A percentile compares a stretch with the other conserved stretches of the same genome.
Evolutionary conservation across 2,888 invertebrate species (phyloP).

Genomic region (Timema podura): DNA sequence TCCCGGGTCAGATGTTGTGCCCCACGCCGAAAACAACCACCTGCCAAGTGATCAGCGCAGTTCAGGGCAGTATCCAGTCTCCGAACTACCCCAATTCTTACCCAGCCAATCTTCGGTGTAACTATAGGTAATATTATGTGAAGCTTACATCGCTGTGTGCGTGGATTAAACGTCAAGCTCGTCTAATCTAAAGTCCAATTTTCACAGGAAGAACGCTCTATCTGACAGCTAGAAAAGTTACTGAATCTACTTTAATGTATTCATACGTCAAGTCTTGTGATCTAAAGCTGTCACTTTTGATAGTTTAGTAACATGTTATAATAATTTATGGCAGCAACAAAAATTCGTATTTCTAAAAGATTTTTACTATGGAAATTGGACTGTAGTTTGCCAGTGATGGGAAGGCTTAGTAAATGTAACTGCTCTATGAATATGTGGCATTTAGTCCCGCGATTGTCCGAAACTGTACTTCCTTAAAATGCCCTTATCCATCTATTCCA

Average conservation of each 20-base stretch:
- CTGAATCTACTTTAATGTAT: too few species aligned
- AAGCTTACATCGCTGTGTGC: background rate
- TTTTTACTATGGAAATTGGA: too few species aligned
- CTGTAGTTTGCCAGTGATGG: too few species aligned
- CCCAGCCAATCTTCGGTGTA: conserved; percentile 44
- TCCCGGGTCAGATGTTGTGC: background rate
- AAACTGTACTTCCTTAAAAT: background rate
- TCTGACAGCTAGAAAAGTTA: too few species aligned
- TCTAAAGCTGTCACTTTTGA: too few species aligned
- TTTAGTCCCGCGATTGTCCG: background rate
- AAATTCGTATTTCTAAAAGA: too few species aligned
- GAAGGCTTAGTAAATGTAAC: background rate
- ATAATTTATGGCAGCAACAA: too few species aligned
- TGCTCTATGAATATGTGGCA: background rate
- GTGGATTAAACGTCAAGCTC: too few species aligned
- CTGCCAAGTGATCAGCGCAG: conserved; percentile 41
- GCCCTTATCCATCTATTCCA: conserved; percentile 34
- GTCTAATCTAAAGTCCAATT: too few species aligned
- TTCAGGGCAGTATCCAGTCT: conserved; percentile 45
- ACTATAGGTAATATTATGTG: conserved; percentile 45
- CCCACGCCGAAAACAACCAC: conserved; percentile 26
- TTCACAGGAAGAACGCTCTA: too few species aligned
- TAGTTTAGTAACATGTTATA: too few species aligned
- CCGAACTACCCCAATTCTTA: conserved; percentile 48
- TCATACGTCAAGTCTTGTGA: too few species aligned